phyloP scores from a whole-genome alignment of 2,113 vertebrate genomes.

The Rissa tridactyla region DNA sequence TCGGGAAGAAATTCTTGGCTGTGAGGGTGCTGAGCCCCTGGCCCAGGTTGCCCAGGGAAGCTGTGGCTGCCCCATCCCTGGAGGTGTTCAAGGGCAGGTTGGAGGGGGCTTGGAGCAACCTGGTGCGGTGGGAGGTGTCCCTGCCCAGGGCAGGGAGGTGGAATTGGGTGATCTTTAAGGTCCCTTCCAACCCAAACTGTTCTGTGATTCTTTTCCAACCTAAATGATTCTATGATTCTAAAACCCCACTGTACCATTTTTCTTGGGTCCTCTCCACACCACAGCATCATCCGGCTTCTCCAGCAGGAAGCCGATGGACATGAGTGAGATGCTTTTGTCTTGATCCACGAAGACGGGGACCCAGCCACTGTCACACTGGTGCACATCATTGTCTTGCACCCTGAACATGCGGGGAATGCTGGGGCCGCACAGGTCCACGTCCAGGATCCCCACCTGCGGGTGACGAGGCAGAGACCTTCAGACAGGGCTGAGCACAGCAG shows the following conservation, averaged over 20 bases:
- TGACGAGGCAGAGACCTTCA: neutral
- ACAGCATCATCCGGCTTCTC: conserved; percentile 89
- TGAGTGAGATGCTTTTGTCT: conserved; percentile 83
- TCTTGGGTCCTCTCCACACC: conserved; percentile 97
- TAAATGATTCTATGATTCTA: neutral
- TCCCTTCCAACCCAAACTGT: neutral
- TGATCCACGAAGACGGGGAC: conserved; percentile 87
- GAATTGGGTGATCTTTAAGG: neutral
- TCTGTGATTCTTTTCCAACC: neutral
- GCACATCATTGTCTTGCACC: conserved; percentile 78
- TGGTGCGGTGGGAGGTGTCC: neutral
- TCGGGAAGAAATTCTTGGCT: neutral
- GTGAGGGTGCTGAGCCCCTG: neutral
- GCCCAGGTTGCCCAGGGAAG: neutral
- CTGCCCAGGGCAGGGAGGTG: neutral
- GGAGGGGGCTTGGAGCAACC: neutral
- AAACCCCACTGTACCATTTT: conserved; percentile 76
- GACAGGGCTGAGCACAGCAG: fast-evolving
- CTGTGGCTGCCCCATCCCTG: neutral
- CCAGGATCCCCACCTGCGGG: conserved; percentile 90
- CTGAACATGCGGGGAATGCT: conserved; percentile 92
- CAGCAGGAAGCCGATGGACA: conserved; percentile 95
- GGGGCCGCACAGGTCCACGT: conserved; percentile 93
- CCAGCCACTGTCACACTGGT: conserved; percentile 93
- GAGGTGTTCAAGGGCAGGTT: neutral